Conservation (phyloP, 2,888 invertebrate genomes). For the Spisula subtruncata region DNA sequence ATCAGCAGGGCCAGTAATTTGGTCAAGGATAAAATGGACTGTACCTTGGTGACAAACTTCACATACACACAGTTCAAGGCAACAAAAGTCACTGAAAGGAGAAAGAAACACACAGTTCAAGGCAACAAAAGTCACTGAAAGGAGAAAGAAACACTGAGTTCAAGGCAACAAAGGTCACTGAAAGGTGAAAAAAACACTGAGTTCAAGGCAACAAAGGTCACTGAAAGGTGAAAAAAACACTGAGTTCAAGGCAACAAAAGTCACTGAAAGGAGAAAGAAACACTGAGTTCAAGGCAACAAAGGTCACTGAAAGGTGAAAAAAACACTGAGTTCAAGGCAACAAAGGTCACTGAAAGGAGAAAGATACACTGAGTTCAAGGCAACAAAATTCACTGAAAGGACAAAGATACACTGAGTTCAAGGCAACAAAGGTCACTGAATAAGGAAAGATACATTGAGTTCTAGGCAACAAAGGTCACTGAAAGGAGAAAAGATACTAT, state of each 20-base stretch:
- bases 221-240: conserved; percentile 64
- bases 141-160: conserved; percentile 78
- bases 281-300: neutral
- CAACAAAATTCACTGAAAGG: neutral
- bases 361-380: neutral
- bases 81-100: conserved; percentile 82
- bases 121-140: neutral
- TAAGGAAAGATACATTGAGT: conserved; percentile 76
- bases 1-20: conserved; percentile 81
- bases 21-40: conserved; percentile 79
- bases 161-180: conserved; percentile 81
- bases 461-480: conserved; percentile 82
- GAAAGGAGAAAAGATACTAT: conserved; percentile 68
- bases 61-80: conserved; percentile 83
- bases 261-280: conserved; percentile 60
- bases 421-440: neutral
- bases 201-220: neutral
- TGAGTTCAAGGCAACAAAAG: conserved; percentile 81
- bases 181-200: conserved; percentile 58
- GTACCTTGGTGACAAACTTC: conserved; percentile 80
- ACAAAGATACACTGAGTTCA: neutral
- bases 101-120: conserved; percentile 27
- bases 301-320: too few relatives aligned
- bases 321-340: conserved; percentile 82
- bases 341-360: conserved; percentile 80